Percentiles rank a stretch among this genome's conserved stretches.
phyloP scores from a whole-genome alignment of 2,797 vertebrate genomes.

The Babyrousa celebensis region DNA sequence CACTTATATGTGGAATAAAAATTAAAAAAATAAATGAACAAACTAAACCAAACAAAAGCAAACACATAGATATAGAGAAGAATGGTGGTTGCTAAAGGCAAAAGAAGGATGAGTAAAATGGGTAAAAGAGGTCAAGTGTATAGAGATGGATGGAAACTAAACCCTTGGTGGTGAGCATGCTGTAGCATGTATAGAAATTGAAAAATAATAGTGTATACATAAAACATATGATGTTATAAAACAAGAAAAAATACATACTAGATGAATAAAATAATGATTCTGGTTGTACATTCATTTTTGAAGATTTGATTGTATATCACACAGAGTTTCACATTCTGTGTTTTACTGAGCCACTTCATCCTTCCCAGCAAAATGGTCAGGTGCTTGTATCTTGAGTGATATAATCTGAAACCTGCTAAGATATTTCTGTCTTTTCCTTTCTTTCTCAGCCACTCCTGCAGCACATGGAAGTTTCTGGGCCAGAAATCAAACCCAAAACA shows the following conservation, averaged over 20 bases:
- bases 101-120: not conserved
- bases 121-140: not conserved
- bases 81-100: not conserved
- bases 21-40: not conserved
- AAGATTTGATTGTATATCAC: not conserved
- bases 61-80: not conserved
- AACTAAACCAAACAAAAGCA: not conserved
- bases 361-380: not conserved
- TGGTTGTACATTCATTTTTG: not conserved
- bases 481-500: too few species aligned
- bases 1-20: not conserved
- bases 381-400: not conserved
- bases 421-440: not conserved
- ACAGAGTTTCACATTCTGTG: not conserved
- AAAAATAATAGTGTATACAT: not conserved
- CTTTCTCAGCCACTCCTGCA: too few species aligned
- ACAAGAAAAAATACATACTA: not conserved
- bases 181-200: not conserved
- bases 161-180: not conserved
- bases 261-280: conserved; percentile 33
- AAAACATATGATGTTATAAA: not conserved
- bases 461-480: too few species aligned
- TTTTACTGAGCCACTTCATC: not conserved
- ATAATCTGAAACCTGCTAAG: not conserved
- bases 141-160: not conserved